These are phyloP conservation scores for Patella pellucida DNA, from an alignment of 2,888 invertebrate genomes.

Conservation along the genomic window DNA sequence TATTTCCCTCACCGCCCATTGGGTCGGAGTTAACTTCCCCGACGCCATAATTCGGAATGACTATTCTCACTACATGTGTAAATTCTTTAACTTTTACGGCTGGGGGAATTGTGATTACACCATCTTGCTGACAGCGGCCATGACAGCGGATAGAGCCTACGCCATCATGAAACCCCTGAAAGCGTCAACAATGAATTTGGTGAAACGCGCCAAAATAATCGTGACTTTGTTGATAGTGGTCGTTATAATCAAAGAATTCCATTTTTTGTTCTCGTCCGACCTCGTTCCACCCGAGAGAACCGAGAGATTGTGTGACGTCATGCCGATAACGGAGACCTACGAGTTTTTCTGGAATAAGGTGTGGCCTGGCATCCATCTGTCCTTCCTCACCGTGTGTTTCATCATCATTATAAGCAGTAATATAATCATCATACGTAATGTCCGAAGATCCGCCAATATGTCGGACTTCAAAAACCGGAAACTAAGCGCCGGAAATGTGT, in stretches of 20 bases:
- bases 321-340: slow-evolving; percentile 23
- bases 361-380: slow-evolving; percentile 53
- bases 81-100: slow-evolving; percentile 58
- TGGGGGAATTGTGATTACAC: slow-evolving; percentile 53
- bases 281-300: slow-evolving; percentile 24
- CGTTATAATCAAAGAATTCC: slow-evolving; percentile 30
- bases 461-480: slow-evolving; percentile 8
- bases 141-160: slow-evolving; percentile 55
- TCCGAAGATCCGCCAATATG: slow-evolving; percentile 36
- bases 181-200: slow-evolving; percentile 38
- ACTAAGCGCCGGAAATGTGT: neutral
- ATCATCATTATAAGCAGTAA: slow-evolving; percentile 48
- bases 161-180: slow-evolving; percentile 52
- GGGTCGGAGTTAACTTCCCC: slow-evolving; percentile 55
- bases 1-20: slow-evolving; percentile 50
- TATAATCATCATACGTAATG: slow-evolving; percentile 43
- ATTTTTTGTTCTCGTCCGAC: slow-evolving; percentile 31
- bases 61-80: slow-evolving; percentile 49
- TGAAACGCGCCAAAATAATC: slow-evolving; percentile 38
- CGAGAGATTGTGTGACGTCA: slow-evolving; percentile 31
- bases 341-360: slow-evolving; percentile 41
- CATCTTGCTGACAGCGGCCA: slow-evolving; percentile 49
- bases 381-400: slow-evolving; percentile 44
- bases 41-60: slow-evolving; percentile 36
- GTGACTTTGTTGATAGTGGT: slow-evolving; percentile 12